Base-by-base conservation (phyloP, 2,797 vertebrate genomes). In the Melopsittacus undulatus region DNA sequence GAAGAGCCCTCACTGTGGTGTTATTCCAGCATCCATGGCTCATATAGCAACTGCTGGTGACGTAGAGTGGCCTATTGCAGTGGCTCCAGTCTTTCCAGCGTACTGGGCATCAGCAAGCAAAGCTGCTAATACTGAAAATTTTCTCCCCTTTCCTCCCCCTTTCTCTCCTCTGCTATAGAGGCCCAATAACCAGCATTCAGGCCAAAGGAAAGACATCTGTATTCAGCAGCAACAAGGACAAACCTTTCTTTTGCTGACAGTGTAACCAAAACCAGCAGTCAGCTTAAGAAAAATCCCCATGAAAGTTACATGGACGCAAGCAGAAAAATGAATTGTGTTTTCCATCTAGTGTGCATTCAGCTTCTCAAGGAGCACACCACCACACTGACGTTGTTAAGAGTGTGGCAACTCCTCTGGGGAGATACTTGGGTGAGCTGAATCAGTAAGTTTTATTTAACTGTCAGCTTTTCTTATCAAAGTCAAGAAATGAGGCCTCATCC, bases 401-500 rank as follows among this genome's bases (percentile, higher is more conserved):
- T 1, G 21, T 84, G 56, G 95, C 63, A 92, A 17, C 74, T 95
- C 89, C 81, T 94, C 90, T 90, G 81, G 5, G 5, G 30, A 93
- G 67, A 70, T 56, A 67, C 81, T 92, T 76, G 51, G 64, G 59
- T 89, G 56, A 96, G 86, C 90, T 91, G 94, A 97, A 89, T 94
- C 86, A 82, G 73, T 93, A 89, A 76, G 75, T 92, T 93, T 94
- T 82, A 48, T 93, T 92, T 77, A 69, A 87, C 70, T 86, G 83
- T 87, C 90, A 95, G 57, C 42, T 38, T 57, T 92, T 90, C 81
- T 89, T 61, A 56, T 73, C 63, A 59, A 87, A 95, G 51, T 54
- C 63, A 74, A 84, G 72, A 67, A 90, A 87, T 0, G 4, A 92
- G 19, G 40, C 59, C 89, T 95, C 89, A 74, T 42, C 51, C 67